Percentiles rank a stretch among this genome's conserved stretches.
phyloP scores from a whole-genome alignment of 2,113 vertebrate genomes.

The Hippocampus zosterae region DNA sequence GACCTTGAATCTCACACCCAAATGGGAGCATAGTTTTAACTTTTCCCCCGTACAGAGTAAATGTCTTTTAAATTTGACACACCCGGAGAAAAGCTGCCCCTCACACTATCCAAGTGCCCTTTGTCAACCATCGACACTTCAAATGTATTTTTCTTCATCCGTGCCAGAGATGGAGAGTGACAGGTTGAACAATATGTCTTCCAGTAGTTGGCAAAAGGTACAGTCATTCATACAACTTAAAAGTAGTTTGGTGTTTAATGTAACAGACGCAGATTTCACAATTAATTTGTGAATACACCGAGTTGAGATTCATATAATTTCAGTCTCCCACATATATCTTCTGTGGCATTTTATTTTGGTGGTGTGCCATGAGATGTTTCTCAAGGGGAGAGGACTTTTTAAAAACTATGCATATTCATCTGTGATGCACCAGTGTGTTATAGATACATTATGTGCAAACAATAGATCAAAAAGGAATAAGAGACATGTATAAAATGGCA shows the following conservation, averaged over 20 bases:
- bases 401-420: slow-evolving; percentile 1
- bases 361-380: not conserved
- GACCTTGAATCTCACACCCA: not conserved
- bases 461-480: not conserved
- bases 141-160: too few species aligned
- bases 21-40: not conserved
- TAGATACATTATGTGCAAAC: not conserved
- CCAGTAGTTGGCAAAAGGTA: too few species aligned
- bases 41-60: not conserved
- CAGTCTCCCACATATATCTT: not conserved
- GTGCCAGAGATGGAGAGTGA: too few species aligned
- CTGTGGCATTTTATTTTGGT: not conserved
- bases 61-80: not conserved
- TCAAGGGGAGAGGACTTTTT: not conserved
- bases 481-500: not conserved
- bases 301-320: not conserved
- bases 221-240: too few species aligned
- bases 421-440: not conserved
- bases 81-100: not conserved
- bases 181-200: too few species aligned
- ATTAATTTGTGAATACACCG: not conserved
- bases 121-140: too few species aligned
- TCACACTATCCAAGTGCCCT: too few species aligned
- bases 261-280: too few species aligned
- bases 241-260: too few species aligned